Percentiles rank a stretch among this genome's conserved stretches.
phyloP scores from a whole-genome alignment of 2,113 vertebrate species.

The Cyrtonyx montezumae region DNA sequence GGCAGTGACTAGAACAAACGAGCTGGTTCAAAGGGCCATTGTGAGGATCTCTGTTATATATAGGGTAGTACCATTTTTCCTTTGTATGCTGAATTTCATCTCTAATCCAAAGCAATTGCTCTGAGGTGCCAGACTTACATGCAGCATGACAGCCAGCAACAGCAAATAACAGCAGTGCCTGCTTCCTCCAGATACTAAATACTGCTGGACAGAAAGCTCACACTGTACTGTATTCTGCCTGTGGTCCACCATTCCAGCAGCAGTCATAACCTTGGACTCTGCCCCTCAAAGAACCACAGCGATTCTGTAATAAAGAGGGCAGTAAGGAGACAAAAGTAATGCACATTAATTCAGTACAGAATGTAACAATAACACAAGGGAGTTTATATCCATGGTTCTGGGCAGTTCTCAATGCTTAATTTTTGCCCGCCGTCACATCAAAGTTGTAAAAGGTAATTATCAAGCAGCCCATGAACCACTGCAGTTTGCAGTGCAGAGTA shows the following conservation, averaged over 20 bases:
- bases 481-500: not conserved
- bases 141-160: not conserved
- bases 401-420: not conserved
- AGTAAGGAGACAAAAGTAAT: not conserved
- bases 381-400: not conserved
- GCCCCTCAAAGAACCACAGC: not conserved
- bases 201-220: not conserved
- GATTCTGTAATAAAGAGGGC: not conserved
- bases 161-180: not conserved
- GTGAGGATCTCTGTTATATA: not conserved
- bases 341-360: not conserved
- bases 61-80: not conserved
- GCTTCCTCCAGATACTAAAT: slow-evolving; percentile 1
- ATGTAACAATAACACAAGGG: not conserved
- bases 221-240: not conserved
- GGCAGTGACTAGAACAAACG: not conserved
- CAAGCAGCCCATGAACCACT: not conserved
- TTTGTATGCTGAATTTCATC: not conserved
- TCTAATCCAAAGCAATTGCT: slow-evolving; percentile 37
- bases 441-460: not conserved
- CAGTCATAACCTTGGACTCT: not conserved
- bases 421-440: fast-evolving
- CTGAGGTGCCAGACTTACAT: not conserved
- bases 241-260: not conserved
- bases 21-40: not conserved